A percentile compares a stretch with the other conserved stretches of the same genome.
Evolutionary conservation across 2,113 vertebrate species (phyloP).

Genomic region (Scartelaos histophorus): DNA sequence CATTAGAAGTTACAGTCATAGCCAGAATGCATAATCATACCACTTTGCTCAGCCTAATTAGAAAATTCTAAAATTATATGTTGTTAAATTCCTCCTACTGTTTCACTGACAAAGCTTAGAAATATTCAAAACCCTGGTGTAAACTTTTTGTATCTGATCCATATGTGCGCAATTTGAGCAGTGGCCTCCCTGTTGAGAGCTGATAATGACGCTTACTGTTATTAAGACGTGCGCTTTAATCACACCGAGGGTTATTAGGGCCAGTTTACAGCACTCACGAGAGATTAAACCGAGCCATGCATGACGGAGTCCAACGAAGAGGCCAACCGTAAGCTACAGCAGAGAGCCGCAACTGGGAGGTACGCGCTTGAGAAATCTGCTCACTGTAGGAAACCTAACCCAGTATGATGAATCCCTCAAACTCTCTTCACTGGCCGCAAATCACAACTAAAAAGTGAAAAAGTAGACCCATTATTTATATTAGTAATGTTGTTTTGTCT

Average conservation of each 20-base stretch:
- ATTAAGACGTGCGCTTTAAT: constrained; percentile 70
- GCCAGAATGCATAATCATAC: not conserved
- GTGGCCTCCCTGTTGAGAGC: constrained; percentile 50
- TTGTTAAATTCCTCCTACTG: not conserved
- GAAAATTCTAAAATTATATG: not conserved
- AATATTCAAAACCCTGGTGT: not conserved
- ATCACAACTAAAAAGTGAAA: constrained; percentile 63
- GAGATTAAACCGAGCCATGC: constrained; percentile 63
- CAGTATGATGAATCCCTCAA: constrained; percentile 39
- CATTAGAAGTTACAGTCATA: not conserved
- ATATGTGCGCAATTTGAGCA: constrained; percentile 23
- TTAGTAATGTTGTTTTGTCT: constrained; percentile 40
- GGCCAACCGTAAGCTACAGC: constrained; percentile 50
- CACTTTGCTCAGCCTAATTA: not conserved
- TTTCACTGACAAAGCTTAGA: not conserved
- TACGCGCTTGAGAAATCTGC: constrained; percentile 48
- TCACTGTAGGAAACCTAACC: constrained; percentile 50
- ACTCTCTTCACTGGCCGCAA: constrained; percentile 35
- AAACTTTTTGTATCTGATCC: constrained; percentile 25
- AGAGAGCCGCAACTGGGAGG: constrained; percentile 43
- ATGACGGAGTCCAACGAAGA: constrained; percentile 50
- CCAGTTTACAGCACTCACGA: constrained; percentile 63
- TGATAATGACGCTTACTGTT: constrained; percentile 63
- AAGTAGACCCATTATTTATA: constrained; percentile 24
- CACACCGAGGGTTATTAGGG: constrained; percentile 63